Conservation (phyloP, 2,797 vertebrate genomes). For the Peromyscus aztecus region DNA sequence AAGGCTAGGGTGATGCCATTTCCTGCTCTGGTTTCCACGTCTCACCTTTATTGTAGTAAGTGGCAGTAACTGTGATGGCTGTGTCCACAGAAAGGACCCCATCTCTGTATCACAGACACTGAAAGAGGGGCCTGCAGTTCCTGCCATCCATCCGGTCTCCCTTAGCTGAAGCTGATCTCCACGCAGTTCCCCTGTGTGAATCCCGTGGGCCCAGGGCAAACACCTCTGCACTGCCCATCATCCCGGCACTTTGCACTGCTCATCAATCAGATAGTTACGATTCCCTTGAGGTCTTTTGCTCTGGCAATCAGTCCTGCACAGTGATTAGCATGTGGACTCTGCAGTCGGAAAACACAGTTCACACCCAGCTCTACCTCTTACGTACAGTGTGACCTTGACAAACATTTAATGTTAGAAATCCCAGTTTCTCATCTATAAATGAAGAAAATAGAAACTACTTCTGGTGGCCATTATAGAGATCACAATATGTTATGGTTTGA, state of each 20-base stretch:
- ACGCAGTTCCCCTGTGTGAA: background rate
- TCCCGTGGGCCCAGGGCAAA: background rate
- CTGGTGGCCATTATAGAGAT: background rate
- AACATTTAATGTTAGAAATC: background rate
- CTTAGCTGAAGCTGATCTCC: constrained; percentile 31
- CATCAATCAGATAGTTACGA: background rate
- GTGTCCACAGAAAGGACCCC: constrained; percentile 76
- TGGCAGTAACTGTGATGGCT: constrained; percentile 72
- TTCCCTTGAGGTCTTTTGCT: background rate
- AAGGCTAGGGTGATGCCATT: constrained; percentile 82
- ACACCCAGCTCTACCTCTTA: background rate
- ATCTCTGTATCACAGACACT: constrained; percentile 70
- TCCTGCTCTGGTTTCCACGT: constrained; percentile 53
- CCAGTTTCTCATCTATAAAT: background rate
- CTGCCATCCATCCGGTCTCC: constrained; percentile 35
- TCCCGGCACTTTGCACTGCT: background rate
- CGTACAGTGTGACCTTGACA: background rate
- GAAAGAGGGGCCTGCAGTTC: constrained; percentile 73
- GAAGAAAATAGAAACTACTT: background rate
- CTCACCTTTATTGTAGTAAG: constrained; percentile 83
- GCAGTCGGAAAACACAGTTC: background rate
- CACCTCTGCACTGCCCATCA: background rate
- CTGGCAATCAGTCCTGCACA: background rate
- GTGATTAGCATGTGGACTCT: background rate
- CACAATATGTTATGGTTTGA: background rate